Base-by-base conservation (phyloP, 92 coral and sea anemone genomes). In the Actinostola sp. region DNA sequence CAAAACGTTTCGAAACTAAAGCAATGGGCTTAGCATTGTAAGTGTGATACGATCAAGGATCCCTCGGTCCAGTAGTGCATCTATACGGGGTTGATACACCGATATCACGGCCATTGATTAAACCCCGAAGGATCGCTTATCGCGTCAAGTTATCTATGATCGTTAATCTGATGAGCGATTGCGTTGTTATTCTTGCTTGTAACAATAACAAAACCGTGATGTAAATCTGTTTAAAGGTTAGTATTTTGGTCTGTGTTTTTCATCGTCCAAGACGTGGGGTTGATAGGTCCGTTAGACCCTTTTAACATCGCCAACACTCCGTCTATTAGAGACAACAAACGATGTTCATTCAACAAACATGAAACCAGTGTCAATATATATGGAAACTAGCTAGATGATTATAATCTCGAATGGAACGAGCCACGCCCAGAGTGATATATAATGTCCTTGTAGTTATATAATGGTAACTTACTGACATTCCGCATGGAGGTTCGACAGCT, bases 161-260 rank as follows among this genome's bases (percentile, higher is more conserved):
- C 27, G 3, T n/a, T 31, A 16, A 61, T 28, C 2, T 10, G 17
- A 11, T 34, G 8, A n/a, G 42, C 2, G 42, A 32, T 17, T n/a
- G 25, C 12, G 28, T 13, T 61, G 48, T 61, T 35, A 8, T 31
- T 61, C 21, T 61, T 34, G 21, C 20, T 0, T 53, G 25, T 53
- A 27, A 12, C 10, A 57, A 57, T 57, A 57, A 57, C 63, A 57
- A 19, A 28, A 11, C 28, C 39, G 27, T 27, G 63, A 57, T 11
- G 63, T 26, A 57, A 29, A 57, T 57, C 63, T 57, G 63, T 57
- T 27, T 57, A 53, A 17, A 57, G 63, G 27, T 28, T 17, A 13
- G 6, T 57, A 26, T 27, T 26, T 57, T 57, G 63, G 19, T 27
- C 27, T 57, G 36, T 57, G 63, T 57, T 57, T 21, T 57, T 57